Conservation (phyloP, 2,797 vertebrate genomes). For the Sciurus carolinensis region DNA sequence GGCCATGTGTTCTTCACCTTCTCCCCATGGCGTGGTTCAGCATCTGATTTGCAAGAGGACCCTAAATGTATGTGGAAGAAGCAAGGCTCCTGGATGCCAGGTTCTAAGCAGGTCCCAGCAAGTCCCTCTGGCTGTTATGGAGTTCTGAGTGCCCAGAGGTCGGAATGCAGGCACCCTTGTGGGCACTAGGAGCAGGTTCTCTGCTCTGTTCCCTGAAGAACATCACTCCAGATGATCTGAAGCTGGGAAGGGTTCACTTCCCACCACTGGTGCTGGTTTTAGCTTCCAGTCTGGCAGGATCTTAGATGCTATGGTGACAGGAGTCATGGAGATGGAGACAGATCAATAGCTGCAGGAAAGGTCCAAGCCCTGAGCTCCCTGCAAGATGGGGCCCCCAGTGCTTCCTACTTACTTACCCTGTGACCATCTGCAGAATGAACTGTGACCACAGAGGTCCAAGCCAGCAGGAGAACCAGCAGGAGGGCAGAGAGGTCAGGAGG, state of each 20-base stretch:
- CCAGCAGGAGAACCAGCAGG: not conserved
- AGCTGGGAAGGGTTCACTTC: slow-evolving; percentile 70
- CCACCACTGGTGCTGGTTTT: slow-evolving; percentile 74
- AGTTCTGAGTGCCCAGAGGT: rapidly evolving
- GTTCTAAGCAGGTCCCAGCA: too few species aligned
- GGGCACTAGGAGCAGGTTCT: not conserved
- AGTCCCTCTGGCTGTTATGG: too few species aligned
- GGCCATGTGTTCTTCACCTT: too few species aligned
- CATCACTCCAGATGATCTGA: not conserved
- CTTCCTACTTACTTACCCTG: rapidly evolving
- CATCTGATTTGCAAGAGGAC: not conserved
- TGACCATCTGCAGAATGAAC: not conserved
- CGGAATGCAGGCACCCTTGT: not conserved
- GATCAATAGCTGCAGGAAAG: not conserved
- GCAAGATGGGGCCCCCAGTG: not conserved
- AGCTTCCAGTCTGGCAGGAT: slow-evolving; percentile 57
- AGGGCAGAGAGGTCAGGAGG: not conserved
- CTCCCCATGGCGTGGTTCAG: rapidly evolving
- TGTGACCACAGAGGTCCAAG: not conserved
- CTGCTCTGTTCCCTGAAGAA: slow-evolving; percentile 17
- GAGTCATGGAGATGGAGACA: slow-evolving; percentile 52
- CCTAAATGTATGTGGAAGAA: rapidly evolving
- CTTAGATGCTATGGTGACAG: slow-evolving; percentile 74
- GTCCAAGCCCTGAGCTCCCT: not conserved
- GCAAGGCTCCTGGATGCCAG: rapidly evolving